Evolutionary conservation across 2,888 invertebrate genomes (phyloP).

Genomic region (Beris morrisii): DNA sequence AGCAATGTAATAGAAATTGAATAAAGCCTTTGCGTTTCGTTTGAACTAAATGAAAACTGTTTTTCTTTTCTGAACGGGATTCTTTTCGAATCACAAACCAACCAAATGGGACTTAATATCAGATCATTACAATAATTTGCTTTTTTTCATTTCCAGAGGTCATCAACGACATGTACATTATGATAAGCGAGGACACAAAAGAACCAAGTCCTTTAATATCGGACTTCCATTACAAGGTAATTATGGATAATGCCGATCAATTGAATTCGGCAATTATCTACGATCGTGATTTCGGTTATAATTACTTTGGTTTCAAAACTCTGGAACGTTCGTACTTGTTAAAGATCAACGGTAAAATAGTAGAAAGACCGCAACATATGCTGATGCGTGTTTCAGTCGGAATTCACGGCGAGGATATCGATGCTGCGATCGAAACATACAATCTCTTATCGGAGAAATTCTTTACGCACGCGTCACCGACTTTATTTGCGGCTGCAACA

Average conservation of each 20-base stretch:
- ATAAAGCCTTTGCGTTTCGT: too few species aligned
- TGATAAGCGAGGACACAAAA: conserved; percentile 74
- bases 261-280: conserved; percentile 95
- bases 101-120: not conserved
- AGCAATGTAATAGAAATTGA: too few species aligned
- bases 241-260: conserved; percentile 83
- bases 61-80: too few species aligned
- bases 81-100: too few species aligned
- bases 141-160: conserved; percentile 68
- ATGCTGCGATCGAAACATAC: conserved; percentile 92
- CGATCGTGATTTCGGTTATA: conserved; percentile 94
- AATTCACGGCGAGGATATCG: conserved; percentile 92
- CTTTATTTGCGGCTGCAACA: conserved; percentile 94
- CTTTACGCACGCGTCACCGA: conserved; percentile 98
- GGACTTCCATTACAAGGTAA: conserved; percentile 75
- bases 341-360: conserved; percentile 88
- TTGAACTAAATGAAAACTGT: too few species aligned
- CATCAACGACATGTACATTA: conserved; percentile 79
- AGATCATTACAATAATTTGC: not conserved
- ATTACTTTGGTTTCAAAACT: conserved; percentile 99
- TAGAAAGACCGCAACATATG: conserved; percentile 98
- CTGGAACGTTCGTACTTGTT: conserved; percentile 92
- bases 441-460: conserved; percentile 91
- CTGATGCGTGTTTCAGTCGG: conserved; percentile 96
- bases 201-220: conserved; percentile 81